A percentile compares a stretch with the other conserved stretches of the same genome.
Evolutionary conservation across 2,888 invertebrate genomes (phyloP).

Genomic region (Netelia melanura): DNA sequence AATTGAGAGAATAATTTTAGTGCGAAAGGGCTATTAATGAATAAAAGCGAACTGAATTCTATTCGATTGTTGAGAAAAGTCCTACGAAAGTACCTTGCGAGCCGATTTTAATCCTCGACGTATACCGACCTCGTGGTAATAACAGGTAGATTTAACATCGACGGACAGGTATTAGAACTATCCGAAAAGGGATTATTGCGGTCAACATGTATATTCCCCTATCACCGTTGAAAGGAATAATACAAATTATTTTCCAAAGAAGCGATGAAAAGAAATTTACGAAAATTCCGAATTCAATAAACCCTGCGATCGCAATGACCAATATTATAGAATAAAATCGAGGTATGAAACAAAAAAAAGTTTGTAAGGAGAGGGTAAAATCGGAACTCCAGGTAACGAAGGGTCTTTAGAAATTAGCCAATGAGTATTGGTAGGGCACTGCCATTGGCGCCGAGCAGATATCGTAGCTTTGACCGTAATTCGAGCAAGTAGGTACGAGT

Average conservation of each 20-base stretch:
- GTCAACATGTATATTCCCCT: background rate
- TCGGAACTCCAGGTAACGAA: background rate
- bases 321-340: constrained; percentile 1
- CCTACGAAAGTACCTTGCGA: background rate
- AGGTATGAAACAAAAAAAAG: background rate
- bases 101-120: constrained; percentile 24
- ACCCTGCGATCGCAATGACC: constrained; percentile 11
- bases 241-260: background rate
- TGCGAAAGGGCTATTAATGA: background rate
- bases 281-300: background rate
- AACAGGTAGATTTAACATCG: constrained; percentile 38
- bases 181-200: constrained; percentile 11
- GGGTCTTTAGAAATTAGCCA: background rate
- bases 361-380: background rate
- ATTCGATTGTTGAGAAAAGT: background rate
- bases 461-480: constrained; percentile 20
- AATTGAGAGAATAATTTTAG: background rate
- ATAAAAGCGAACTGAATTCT: background rate
- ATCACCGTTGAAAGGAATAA: constrained; percentile 15
- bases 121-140: constrained; percentile 15
- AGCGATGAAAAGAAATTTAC: too few relatives aligned
- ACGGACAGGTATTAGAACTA: constrained; percentile 16
- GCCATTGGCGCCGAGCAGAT: constrained; percentile 15
- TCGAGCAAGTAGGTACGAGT: constrained; percentile 35
- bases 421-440: background rate